Evolutionary conservation across 1,140 invertebrate genomes (phyloP), one percentile per base, ranked within the genome.

Genomic region (Lucilia sericata): DNA sequence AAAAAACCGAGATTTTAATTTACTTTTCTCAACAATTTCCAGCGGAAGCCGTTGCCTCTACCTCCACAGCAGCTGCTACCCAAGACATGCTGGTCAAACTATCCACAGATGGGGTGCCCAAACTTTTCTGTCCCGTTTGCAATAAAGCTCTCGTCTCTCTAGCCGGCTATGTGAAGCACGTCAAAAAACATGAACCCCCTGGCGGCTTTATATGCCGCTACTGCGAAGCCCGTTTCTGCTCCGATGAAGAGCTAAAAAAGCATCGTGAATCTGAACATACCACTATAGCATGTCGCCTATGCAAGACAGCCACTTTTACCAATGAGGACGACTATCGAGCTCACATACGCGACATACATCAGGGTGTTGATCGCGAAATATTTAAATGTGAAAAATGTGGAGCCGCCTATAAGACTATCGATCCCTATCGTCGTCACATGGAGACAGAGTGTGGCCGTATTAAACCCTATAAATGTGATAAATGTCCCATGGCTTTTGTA

Each of bases 371-470:
- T 82, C 84, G 82, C 0, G 84, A 86, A 17, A 81, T 85, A 74
- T 87, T 84, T 42, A 88, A 88, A 42, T 91, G 91, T 84, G 90
- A 87, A 19, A 88, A 88, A 82, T 91, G 91, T 87, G 90, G 89
- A 17, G 88, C 86, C 81, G 89, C 91, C 81, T 91, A 91, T 86
- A 89, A 88, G 82, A 88, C 87, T 47, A 86, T 88, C 82, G 86
- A 86, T 70, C 87, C 89, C 47, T 87, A 91, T 55, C 87, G 87
- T 8, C 85, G 88, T 21, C 90, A 91, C 83, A 88, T 86, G 21
- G 87, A 87, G 36, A 91, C 91, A 36, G 88, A 91, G 86, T 91
- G 91, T 87, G 89, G 88, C 21, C 88, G 87, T 13, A 85, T 88
- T n/a, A 87, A 87, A 82, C 83, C 84, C 9, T 88, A 84, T 83